Conservation (phyloP, 2,113 vertebrate genomes). For the Neolamprologus sp. region DNA sequence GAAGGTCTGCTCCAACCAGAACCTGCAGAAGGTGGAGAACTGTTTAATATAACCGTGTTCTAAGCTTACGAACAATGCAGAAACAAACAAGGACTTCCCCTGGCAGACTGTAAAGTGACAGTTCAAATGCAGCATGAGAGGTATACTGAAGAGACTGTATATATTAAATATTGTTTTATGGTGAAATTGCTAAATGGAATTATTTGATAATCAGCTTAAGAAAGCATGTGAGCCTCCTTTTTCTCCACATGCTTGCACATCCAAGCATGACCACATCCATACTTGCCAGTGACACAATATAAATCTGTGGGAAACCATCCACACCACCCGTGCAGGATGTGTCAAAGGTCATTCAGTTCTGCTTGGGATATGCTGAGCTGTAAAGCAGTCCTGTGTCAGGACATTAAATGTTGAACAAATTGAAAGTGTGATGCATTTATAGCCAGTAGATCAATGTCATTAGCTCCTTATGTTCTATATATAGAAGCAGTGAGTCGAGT, state of each 20-base stretch:
- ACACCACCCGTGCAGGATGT: background rate
- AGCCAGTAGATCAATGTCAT: background rate
- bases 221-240: background rate
- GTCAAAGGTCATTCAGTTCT: background rate
- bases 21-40: background rate
- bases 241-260: background rate
- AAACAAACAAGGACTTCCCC: background rate
- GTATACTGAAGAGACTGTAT: background rate
- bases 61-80: background rate
- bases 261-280: background rate
- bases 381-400: background rate
- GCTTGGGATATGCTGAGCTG: background rate
- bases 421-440: background rate
- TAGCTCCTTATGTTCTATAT: background rate
- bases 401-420: background rate
- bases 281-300: background rate
- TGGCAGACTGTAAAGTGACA: background rate
- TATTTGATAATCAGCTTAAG: background rate
- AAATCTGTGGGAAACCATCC: background rate
- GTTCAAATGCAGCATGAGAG: background rate
- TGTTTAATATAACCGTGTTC: accelerated
- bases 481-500: background rate
- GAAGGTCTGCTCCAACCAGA: background rate
- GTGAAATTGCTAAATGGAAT: background rate
- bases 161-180: background rate